Percentiles rank a stretch among this genome's conserved stretches.
These are phyloP conservation scores for Rotaria magnacalcarata DNA, from an alignment of 2,888 invertebrate genomes.

Conservation along the genomic window DNA sequence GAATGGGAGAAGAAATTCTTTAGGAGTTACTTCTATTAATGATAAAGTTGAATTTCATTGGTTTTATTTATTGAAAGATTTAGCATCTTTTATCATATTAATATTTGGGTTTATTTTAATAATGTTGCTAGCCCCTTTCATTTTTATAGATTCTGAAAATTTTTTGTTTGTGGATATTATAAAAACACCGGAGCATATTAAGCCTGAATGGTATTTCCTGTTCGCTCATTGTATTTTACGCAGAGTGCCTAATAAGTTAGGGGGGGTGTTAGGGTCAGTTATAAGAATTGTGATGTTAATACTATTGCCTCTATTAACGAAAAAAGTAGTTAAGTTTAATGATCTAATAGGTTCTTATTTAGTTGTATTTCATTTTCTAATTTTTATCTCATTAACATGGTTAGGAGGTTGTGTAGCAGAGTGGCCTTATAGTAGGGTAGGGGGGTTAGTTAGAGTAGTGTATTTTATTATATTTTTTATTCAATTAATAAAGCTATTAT, in stretches of 20 bases:
- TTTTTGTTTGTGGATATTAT: slow-evolving; percentile 70
- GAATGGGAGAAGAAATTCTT: neutral
- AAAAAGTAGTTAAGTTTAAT: slow-evolving; percentile 64
- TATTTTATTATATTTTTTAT: slow-evolving; percentile 64
- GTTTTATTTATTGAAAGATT: slow-evolving; percentile 51
- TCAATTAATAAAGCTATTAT: neutral
- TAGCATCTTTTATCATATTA: slow-evolving; percentile 64
- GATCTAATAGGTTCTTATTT: slow-evolving; percentile 51
- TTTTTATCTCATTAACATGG: slow-evolving; percentile 68
- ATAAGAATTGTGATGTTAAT: slow-evolving; percentile 69
- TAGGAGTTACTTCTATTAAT: neutral
- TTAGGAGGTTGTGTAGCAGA: slow-evolving; percentile 70
- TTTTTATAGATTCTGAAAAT: slow-evolving; percentile 71
- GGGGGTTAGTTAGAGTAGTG: slow-evolving; percentile 65
- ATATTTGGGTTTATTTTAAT: slow-evolving; percentile 63
- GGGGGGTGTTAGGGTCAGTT: slow-evolving; percentile 69
- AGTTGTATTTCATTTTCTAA: slow-evolving; percentile 64
- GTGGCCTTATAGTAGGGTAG: slow-evolving; percentile 66
- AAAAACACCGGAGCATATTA: slow-evolving; percentile 71
- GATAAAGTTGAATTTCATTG: slow-evolving; percentile 50
- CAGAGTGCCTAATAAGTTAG: slow-evolving; percentile 74
- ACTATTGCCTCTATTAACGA: slow-evolving; percentile 63
- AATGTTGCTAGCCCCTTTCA: slow-evolving; percentile 64
- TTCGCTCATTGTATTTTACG: slow-evolving; percentile 77
- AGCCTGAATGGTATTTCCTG: slow-evolving; percentile 79